Evolutionary conservation across 2,797 vertebrate genomes (phyloP).

Genomic region (Pagetopsis macropterus): DNA sequence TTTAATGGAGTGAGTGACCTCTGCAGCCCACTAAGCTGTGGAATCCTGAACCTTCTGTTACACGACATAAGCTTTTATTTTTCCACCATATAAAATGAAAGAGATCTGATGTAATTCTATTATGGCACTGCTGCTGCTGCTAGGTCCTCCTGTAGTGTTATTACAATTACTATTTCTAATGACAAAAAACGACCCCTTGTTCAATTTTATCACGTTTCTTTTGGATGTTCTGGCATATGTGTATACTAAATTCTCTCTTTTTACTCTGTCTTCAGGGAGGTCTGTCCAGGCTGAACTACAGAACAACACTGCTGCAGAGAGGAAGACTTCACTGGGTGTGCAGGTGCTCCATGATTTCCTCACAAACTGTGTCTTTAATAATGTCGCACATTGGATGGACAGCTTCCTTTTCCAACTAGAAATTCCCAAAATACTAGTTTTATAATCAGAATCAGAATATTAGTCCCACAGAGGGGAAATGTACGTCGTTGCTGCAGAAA

Average conservation of each 20-base stretch:
- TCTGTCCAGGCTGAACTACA: constrained; percentile 14
- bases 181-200: not conserved
- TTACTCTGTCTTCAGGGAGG: not conserved
- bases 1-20: constrained; percentile 68
- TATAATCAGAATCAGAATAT: not conserved
- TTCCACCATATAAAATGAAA: constrained; percentile 57
- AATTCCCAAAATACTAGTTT: not conserved
- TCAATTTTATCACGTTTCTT: not conserved
- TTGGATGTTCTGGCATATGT: not conserved
- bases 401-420: not conserved
- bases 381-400: not conserved
- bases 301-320: not conserved
- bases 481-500: no score
- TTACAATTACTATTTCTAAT: constrained; percentile 2
- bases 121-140: constrained; percentile 38
- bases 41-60: constrained; percentile 72
- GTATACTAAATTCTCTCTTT: not conserved
- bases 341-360: constrained; percentile 14
- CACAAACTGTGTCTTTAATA: not conserved
- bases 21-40: constrained; percentile 65
- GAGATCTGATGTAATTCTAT: constrained; percentile 63
- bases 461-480: no score
- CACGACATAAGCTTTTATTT: constrained; percentile 63
- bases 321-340: not conserved
- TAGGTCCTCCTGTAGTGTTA: constrained; percentile 7